These are phyloP conservation scores for Dasysyrphus albostriatus DNA, from an alignment of 2,888 invertebrate genomes.

Conservation along the genomic window DNA sequence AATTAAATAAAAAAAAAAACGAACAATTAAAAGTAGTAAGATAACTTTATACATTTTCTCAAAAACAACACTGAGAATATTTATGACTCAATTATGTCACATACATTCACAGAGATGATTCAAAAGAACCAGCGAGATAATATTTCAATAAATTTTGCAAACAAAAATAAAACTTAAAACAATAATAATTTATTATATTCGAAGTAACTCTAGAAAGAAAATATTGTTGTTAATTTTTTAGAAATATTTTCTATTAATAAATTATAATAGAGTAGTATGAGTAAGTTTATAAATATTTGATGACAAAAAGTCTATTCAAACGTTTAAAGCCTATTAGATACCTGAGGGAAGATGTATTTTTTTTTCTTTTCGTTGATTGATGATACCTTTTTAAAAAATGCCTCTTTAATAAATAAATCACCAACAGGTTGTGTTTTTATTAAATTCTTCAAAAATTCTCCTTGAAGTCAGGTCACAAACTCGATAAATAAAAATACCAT, in stretches of 20 bases:
- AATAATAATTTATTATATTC: conserved; percentile 1
- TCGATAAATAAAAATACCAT: neutral
- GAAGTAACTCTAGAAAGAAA: neutral
- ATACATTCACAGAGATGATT: neutral
- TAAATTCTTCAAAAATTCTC: neutral
- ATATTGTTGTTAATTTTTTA: neutral
- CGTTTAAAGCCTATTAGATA: neutral
- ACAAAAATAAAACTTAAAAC: neutral
- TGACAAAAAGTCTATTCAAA: neutral
- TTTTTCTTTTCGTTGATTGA: neutral
- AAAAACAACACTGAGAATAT: neutral
- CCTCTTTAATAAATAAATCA: neutral
- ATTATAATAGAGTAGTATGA: neutral
- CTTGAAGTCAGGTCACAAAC: neutral
- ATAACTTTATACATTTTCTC: neutral
- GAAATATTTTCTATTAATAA: neutral
- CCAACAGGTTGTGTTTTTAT: neutral
- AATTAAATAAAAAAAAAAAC: neutral
- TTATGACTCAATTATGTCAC: neutral
- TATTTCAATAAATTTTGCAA: conserved; percentile 25
- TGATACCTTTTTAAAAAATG: neutral
- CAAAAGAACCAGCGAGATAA: neutral
- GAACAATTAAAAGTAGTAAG: too few species aligned
- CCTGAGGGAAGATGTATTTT: neutral
- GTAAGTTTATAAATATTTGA: neutral